phyloP scores from a whole-genome alignment of 2,888 invertebrate genomes.

The Hemithea aestivaria region DNA sequence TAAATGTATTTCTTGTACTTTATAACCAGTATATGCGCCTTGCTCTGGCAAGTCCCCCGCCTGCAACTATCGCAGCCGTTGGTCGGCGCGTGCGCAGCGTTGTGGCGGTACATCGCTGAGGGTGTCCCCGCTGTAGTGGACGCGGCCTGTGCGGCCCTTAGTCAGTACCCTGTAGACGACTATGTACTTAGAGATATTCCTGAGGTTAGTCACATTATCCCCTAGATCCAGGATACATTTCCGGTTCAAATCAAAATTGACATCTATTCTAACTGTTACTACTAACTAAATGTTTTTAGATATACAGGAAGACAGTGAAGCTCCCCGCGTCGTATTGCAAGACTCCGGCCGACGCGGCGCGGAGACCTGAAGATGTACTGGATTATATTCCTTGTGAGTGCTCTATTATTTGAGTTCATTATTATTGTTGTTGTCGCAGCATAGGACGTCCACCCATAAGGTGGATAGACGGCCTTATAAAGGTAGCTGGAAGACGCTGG shows the following conservation, averaged over 20 bases:
- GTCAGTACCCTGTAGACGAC: constrained; percentile 79
- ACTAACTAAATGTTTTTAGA: constrained; percentile 38
- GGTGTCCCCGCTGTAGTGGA: constrained; percentile 67
- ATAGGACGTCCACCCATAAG: too few species aligned
- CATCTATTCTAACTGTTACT: too few species aligned
- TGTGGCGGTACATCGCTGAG: constrained; percentile 81
- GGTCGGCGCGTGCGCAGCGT: constrained; percentile 77
- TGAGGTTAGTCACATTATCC: too few species aligned
- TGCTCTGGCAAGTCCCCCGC: constrained; percentile 84
- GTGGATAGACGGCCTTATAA: too few species aligned
- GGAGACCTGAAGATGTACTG: constrained; percentile 75
- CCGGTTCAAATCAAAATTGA: too few species aligned
- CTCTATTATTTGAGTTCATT: too few species aligned
- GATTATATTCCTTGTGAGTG: constrained; percentile 69
- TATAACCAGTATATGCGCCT: constrained; percentile 84
- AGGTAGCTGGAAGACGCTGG: too few species aligned
- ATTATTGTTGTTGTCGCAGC: too few species aligned
- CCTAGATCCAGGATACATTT: too few species aligned
- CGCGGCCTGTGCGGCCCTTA: constrained; percentile 82
- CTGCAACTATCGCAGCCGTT: constrained; percentile 76
- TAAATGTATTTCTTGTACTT: too few species aligned
- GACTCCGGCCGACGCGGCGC: constrained; percentile 71
- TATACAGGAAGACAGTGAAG: constrained; percentile 67
- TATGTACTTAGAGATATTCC: constrained; percentile 81
- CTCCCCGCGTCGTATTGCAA: constrained; percentile 71